A percentile compares a stretch with the other conserved stretches of the same genome.
Evolutionary conservation across 2,888 invertebrate genomes (phyloP).

Genomic region (Meta bourneti): DNA sequence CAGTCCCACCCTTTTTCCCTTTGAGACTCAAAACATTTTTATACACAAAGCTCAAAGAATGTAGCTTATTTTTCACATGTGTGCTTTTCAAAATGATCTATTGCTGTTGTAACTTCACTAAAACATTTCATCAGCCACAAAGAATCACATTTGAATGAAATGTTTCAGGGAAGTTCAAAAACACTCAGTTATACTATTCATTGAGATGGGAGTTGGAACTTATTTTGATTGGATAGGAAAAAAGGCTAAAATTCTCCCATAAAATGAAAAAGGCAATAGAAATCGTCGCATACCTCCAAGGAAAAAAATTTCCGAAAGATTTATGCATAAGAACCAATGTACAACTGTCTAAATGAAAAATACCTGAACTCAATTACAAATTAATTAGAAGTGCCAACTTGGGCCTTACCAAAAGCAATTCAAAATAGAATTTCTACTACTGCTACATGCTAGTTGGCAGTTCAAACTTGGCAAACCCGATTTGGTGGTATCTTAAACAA

Average conservation of each 20-base stretch:
- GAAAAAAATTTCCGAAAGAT: too few species aligned
- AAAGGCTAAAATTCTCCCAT: neutral
- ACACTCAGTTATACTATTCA: neutral
- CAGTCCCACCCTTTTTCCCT: constrained; percentile 38
- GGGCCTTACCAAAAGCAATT: too few species aligned
- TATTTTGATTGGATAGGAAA: neutral
- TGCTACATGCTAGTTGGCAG: too few species aligned
- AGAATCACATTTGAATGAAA: constrained; percentile 1
- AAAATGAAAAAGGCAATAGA: too few species aligned
- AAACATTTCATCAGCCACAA: constrained; percentile 14
- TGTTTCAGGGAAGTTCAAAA: neutral
- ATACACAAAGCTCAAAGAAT: constrained; percentile 73
- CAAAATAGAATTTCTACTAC: too few species aligned
- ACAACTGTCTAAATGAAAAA: too few species aligned
- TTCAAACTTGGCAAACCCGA: too few species aligned
- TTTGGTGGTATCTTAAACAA: too few species aligned
- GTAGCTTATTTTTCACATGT: constrained; percentile 23
- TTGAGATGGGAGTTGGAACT: neutral
- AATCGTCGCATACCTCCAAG: too few species aligned
- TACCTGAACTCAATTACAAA: too few species aligned
- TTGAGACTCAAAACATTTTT: constrained; percentile 63
- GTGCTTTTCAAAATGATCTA: constrained; percentile 23
- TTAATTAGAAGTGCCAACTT: too few species aligned
- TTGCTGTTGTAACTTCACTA: constrained; percentile 1
- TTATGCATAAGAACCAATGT: too few species aligned